These are phyloP conservation scores for Athripsodes cinereus DNA, from an alignment of 2,888 invertebrate species.

Conservation along the genomic window DNA sequence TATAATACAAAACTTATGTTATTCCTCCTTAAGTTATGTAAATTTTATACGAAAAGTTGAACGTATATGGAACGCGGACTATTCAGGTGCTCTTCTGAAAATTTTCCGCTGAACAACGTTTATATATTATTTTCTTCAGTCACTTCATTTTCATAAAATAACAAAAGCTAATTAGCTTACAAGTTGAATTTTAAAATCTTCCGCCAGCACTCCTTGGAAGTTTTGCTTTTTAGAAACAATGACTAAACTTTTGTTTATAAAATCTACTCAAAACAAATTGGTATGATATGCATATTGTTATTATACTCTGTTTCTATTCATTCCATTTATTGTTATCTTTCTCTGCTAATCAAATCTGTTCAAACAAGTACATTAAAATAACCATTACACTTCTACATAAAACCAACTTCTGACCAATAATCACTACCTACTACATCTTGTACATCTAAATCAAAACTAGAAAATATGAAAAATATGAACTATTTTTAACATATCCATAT, in stretches of 20 bases:
- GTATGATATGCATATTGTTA: neutral
- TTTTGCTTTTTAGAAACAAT: slow-evolving; percentile 4
- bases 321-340: too few species aligned
- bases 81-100: neutral
- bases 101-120: slow-evolving; percentile 5
- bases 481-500: too few species aligned
- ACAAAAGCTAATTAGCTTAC: slow-evolving; percentile 46
- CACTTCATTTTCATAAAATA: slow-evolving; percentile 50
- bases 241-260: neutral
- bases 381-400: too few species aligned
- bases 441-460: too few species aligned
- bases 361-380: too few species aligned
- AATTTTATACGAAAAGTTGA: slow-evolving; percentile 26
- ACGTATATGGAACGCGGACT: slow-evolving; percentile 5
- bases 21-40: slow-evolving; percentile 24
- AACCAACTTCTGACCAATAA: too few species aligned
- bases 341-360: too few species aligned
- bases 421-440: too few species aligned
- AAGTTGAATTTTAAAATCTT: slow-evolving; percentile 26
- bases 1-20: neutral
- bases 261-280: slow-evolving; percentile 1
- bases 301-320: too few species aligned
- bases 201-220: slow-evolving; percentile 10
- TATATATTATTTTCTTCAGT: slow-evolving; percentile 15
- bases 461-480: too few species aligned